phyloP scores from a whole-genome alignment of 2,888 invertebrate species.

The Metallyticus violacea region DNA sequence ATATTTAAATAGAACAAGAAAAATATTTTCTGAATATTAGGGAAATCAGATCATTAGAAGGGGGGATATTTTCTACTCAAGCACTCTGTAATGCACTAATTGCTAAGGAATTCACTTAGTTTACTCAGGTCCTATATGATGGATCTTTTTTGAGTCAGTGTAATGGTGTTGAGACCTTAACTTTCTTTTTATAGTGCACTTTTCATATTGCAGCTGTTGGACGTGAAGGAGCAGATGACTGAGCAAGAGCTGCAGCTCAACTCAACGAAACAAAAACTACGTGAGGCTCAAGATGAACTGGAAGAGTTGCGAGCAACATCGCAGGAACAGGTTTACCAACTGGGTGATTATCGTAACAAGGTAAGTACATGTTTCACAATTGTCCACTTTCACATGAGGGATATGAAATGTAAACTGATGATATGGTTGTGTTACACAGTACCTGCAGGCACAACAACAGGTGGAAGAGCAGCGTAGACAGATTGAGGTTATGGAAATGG shows the following conservation, averaged over 20 bases:
- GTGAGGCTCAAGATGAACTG: slow-evolving; percentile 59
- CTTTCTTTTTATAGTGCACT: no score
- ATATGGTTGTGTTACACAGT: slow-evolving; percentile 41
- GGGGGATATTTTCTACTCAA: no score
- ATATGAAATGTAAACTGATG: not conserved
- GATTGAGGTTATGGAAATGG: slow-evolving; percentile 69
- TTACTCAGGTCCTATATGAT: no score
- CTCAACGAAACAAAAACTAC: slow-evolving; percentile 53
- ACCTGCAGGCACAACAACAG: slow-evolving; percentile 64
- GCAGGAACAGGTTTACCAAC: slow-evolving; percentile 63
- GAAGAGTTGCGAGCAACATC: slow-evolving; percentile 47
- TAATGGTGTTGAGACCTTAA: no score
- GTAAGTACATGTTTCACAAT: slow-evolving; percentile 34
- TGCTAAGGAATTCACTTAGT: no score
- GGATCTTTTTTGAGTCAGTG: no score
- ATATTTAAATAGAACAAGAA: no score
- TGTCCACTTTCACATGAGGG: not conserved
- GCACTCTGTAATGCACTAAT: no score
- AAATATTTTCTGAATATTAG: no score
- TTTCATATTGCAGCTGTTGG: slow-evolving; percentile 40
- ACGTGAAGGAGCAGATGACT: slow-evolving; percentile 60
- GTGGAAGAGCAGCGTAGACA: slow-evolving; percentile 69
- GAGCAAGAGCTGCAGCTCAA: slow-evolving; percentile 58
- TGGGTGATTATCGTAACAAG: slow-evolving; percentile 68
- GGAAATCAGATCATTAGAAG: no score